phyloP scores from a whole-genome alignment of 2,888 invertebrate genomes.

The Melanophora roralis region DNA sequence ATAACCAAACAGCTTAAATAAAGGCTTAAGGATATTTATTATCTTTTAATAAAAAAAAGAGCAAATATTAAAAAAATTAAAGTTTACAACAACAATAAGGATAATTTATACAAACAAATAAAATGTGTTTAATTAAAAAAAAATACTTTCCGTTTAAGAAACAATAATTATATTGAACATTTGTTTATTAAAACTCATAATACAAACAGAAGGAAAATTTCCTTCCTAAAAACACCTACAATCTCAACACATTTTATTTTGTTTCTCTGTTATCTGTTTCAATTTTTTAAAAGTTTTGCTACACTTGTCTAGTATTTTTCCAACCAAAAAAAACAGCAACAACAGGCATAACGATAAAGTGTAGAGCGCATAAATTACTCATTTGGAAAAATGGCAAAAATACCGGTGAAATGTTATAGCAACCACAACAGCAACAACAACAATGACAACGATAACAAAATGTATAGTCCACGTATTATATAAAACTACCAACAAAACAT shows the following conservation, averaged over 20 bases:
- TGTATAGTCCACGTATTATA: not conserved
- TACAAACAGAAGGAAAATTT: slow-evolving; percentile 10
- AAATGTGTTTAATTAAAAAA: slow-evolving; percentile 6
- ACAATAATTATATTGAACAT: not conserved
- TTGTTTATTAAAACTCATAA: not conserved
- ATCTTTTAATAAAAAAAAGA: not conserved
- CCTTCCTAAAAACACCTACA: slow-evolving; percentile 21
- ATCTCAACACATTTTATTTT: slow-evolving; percentile 43
- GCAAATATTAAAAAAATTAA: not conserved
- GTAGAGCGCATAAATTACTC: slow-evolving; percentile 51
- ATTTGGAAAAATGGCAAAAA: slow-evolving; percentile 50
- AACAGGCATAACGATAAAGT: not conserved
- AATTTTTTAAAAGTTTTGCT: not conserved
- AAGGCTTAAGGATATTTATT: slow-evolving; percentile 14
- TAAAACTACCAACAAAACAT: not conserved
- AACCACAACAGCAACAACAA: not conserved
- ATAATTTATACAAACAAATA: slow-evolving; percentile 28
- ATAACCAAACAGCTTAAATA: slow-evolving; percentile 1
- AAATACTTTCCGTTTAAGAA: not conserved
- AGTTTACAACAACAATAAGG: not conserved
- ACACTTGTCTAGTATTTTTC: too few species aligned
- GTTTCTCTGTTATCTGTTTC: not conserved
- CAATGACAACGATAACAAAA: slow-evolving; percentile 10
- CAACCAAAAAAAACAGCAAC: not conserved
- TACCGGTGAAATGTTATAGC: slow-evolving; percentile 39